These are phyloP conservation scores for Dermolepida albohirtum DNA, from an alignment of 2,888 invertebrate species.

Conservation along the genomic window DNA sequence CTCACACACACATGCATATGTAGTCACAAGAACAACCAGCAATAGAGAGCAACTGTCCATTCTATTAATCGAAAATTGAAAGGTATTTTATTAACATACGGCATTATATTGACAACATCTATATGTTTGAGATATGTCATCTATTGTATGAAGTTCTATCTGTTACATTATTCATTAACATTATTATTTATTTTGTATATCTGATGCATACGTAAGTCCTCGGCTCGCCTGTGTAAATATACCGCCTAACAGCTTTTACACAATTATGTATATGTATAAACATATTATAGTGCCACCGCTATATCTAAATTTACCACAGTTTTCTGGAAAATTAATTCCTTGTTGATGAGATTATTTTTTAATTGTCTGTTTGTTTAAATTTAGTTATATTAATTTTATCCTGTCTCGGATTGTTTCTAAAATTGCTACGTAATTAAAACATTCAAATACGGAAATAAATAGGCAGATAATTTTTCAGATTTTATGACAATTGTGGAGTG, in stretches of 20 bases:
- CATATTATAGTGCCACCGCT: slow-evolving; percentile 11
- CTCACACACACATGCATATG: too few species aligned
- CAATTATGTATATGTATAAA: slow-evolving; percentile 32
- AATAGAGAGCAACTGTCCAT: slow-evolving; percentile 18
- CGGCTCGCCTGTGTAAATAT: slow-evolving; percentile 15
- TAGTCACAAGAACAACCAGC: too few species aligned
- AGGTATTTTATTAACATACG: slow-evolving; percentile 32
- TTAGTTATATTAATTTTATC: not conserved
- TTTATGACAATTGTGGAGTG: too few species aligned
- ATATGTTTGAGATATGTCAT: slow-evolving; percentile 38
- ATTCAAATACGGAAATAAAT: too few species aligned
- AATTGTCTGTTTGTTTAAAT: slow-evolving; percentile 25
- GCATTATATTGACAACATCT: slow-evolving; percentile 31
- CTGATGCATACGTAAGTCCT: slow-evolving; percentile 42
- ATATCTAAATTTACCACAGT: slow-evolving; percentile 30
- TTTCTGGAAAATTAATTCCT: slow-evolving; percentile 23
- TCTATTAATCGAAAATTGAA: slow-evolving; percentile 37
- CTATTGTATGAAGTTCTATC: slow-evolving; percentile 37
- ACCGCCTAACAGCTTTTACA: slow-evolving; percentile 31
- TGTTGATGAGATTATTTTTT: slow-evolving; percentile 26
- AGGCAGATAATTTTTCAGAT: too few species aligned
- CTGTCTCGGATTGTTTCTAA: too few species aligned
- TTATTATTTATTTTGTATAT: slow-evolving; percentile 45
- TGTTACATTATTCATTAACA: slow-evolving; percentile 43
- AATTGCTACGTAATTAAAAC: too few species aligned